Base-by-base conservation (phyloP, 2,113 vertebrate genomes). In the Forbesichthys agassizii region DNA sequence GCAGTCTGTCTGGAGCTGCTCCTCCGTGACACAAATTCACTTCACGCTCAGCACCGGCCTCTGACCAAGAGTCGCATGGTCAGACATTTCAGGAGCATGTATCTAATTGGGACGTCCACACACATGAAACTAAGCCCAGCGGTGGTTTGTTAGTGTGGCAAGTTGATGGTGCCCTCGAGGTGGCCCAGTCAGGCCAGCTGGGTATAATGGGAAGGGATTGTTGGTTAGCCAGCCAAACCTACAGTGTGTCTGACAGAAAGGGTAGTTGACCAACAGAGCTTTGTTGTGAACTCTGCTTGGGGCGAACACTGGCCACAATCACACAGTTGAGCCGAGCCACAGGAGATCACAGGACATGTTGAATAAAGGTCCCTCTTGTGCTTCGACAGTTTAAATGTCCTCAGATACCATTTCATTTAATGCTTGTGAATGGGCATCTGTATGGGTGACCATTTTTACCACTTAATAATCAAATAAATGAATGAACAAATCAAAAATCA, bases 1-100 rank as follows among this genome's bases (percentile, higher is more conserved):
- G 18, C 55, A 4, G 63, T 58, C 48, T 61, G 70, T 82, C 63
- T 66, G 64, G 27, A 72, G 73, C 81, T 84, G 73, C 61, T 75
- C 56, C 73, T 57, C 68, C 16, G 64, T 82, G 73, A 83, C 75
- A 79, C 69, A 69, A 75, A 83, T 54, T 80, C 68, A 67, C 74
- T 78, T 56, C 78, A 66, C 62, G 63, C 62, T 57, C 60, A 63
- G 61, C 10, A 52, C 64, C 49, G 77, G 64, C 81, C 73, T 67
- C 60, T 12, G 69, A 76, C 82, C 54, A 16, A 72, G 73, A 47
- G 64, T 69, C 61, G 61, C 68, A 56, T 73, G 74, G 73, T 83
- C 75, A 49, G 56, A 75, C 68, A 75, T 78, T 74, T 82, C 68
- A 76, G 75, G 64, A 46, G 68, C 72, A 73, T 33, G 48, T 75